Conservation (phyloP, 1,140 invertebrate species). For the Bradynema listronoti region DNA sequence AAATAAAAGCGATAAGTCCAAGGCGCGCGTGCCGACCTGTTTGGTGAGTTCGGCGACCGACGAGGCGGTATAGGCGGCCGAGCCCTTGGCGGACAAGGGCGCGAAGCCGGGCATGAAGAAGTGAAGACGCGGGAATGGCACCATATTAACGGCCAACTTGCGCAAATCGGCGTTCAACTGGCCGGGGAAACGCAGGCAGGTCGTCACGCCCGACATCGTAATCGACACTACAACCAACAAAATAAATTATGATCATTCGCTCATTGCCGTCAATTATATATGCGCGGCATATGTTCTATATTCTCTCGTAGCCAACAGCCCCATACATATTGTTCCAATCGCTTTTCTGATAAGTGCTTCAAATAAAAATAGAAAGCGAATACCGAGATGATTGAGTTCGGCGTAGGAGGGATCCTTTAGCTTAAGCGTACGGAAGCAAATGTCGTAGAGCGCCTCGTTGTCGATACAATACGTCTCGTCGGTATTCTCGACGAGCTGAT, state of each 20-base stretch:
- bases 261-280: too few relatives aligned
- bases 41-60: conserved; percentile 81
- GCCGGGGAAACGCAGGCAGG: conserved; percentile 64
- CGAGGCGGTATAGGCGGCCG: conserved; percentile 72
- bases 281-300: too few relatives aligned
- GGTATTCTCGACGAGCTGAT: conserved; percentile 69
- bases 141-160: conserved; percentile 94
- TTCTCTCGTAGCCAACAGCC: too few relatives aligned
- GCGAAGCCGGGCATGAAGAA: conserved; percentile 96
- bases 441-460: conserved; percentile 74
- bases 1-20: too few relatives aligned
- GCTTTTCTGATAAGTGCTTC: too few relatives aligned
- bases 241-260: too few relatives aligned
- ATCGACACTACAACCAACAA: conserved; percentile 63
- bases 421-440: conserved; percentile 71
- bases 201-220: conserved; percentile 79
- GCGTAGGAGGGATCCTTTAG: conserved; percentile 72
- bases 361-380: too few relatives aligned
- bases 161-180: conserved; percentile 71
- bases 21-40: too few relatives aligned
- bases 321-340: too few relatives aligned
- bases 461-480: too few relatives aligned
- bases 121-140: conserved; percentile 85
- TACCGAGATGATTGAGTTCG: conserved; percentile 69
- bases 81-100: conserved; percentile 73